A percentile compares a stretch with the other conserved stretches of the same genome.
phyloP scores from a whole-genome alignment of 2,113 vertebrate species.

The Microcebus tavaratra region DNA sequence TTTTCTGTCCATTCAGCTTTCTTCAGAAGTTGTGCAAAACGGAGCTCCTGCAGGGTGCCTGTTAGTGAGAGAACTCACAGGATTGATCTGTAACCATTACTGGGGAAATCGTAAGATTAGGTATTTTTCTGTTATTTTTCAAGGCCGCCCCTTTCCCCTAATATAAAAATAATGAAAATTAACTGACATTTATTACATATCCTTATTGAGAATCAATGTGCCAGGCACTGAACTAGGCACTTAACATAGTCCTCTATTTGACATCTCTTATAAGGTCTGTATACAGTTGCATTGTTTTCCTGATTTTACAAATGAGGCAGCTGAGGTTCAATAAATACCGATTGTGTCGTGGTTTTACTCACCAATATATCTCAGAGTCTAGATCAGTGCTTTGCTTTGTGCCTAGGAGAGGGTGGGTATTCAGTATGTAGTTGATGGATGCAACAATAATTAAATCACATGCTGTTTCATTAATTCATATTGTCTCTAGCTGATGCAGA shows the following conservation, averaged over 20 bases:
- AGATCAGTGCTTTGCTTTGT: neutral
- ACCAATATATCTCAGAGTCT: neutral
- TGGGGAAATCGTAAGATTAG: too few species aligned
- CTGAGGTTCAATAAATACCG: neutral
- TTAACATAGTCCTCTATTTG: neutral
- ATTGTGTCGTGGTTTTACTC: neutral
- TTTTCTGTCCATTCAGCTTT: too few species aligned
- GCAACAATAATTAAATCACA: neutral
- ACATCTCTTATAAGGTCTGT: neutral
- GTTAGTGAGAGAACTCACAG: too few species aligned
- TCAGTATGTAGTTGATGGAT: neutral
- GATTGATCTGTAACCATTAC: too few species aligned
- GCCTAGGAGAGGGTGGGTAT: neutral
- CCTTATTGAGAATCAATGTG: constrained; percentile 17
- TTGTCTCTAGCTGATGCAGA: neutral
- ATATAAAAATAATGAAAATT: constrained; percentile 7
- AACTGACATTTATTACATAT: constrained; percentile 18
- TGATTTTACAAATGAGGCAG: neutral
- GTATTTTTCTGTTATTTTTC: too few species aligned
- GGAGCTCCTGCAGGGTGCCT: too few species aligned
- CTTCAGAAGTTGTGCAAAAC: too few species aligned
- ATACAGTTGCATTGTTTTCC: neutral
- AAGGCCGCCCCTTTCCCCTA: neutral
- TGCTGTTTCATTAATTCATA: neutral
- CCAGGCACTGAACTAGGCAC: neutral